Evolutionary conservation across 2,797 vertebrate genomes (phyloP).

Genomic region (Sorex maritimensis): DNA sequence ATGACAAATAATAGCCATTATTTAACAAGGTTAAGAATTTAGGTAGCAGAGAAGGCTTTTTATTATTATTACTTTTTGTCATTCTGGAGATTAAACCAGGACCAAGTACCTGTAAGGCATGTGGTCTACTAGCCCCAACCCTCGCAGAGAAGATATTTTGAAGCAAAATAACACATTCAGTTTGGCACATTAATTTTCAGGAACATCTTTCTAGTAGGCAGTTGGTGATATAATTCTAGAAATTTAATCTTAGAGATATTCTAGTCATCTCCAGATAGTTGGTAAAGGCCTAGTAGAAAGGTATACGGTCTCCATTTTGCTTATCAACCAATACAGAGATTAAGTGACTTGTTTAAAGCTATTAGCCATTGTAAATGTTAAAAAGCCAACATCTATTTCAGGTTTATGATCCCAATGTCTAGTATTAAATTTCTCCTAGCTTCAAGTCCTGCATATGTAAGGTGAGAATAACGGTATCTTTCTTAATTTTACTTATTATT

Average conservation of each 20-base stretch:
- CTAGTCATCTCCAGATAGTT: neutral
- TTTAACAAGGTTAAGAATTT: conserved; percentile 51
- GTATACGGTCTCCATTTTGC: neutral
- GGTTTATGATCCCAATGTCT: neutral
- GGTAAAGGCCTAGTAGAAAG: conserved; percentile 23
- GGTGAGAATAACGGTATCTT: neutral
- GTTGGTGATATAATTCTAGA: conserved; percentile 16
- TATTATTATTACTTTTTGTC: too few relatives aligned
- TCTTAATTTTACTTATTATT: neutral
- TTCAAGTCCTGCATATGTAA: conserved; percentile 27
- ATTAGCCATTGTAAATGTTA: neutral
- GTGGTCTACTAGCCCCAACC: too few relatives aligned
- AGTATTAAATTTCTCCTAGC: neutral
- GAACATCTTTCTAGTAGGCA: neutral
- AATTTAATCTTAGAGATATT: conserved; percentile 20
- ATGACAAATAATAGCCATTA: neutral
- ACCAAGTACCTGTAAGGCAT: too few relatives aligned
- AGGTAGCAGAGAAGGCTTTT: neutral
- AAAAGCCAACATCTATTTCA: conserved; percentile 19
- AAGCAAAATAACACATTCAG: conserved; percentile 43
- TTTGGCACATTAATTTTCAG: conserved; percentile 51
- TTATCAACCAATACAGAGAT: neutral
- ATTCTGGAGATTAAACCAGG: too few relatives aligned
- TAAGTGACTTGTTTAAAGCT: neutral
- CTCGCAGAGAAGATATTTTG: conserved; percentile 10